phyloP scores from a whole-genome alignment of 2,888 invertebrate genomes.

The Camponotus fellah region DNA sequence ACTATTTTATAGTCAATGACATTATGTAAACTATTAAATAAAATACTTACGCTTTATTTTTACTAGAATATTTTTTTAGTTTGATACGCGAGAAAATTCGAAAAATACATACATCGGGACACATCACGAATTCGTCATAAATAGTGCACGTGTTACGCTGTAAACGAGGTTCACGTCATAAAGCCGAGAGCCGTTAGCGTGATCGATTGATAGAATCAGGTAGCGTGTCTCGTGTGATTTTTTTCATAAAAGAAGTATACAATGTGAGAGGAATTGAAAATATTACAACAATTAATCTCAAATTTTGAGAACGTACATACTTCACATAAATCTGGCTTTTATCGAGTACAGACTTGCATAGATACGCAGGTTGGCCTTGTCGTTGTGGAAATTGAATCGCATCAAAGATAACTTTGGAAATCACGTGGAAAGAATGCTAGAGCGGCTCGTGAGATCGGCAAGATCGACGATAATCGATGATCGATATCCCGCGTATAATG shows the following conservation, averaged over 20 bases:
- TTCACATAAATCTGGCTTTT: background rate
- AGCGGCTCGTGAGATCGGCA: slow-evolving; percentile 7
- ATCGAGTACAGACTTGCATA: background rate
- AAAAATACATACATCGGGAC: background rate
- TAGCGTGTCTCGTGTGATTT: background rate
- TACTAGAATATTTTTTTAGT: background rate
- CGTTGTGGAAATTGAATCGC: slow-evolving; percentile 24
- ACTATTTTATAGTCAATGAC: background rate
- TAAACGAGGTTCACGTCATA: slow-evolving; percentile 35
- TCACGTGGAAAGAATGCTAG: slow-evolving; percentile 28
- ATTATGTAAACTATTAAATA: background rate
- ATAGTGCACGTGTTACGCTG: slow-evolving; percentile 44
- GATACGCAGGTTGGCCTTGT: background rate
- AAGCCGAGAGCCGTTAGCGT: slow-evolving; percentile 52
- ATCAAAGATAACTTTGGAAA: slow-evolving; percentile 45
- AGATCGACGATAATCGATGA: slow-evolving; percentile 37
- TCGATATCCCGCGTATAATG: slow-evolving; percentile 32
- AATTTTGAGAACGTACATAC: background rate
- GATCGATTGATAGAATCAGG: slow-evolving; percentile 59
- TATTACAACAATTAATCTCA: slow-evolving; percentile 62
- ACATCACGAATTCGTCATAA: slow-evolving; percentile 10
- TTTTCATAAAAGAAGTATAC: slow-evolving; percentile 9
- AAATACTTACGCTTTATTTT: background rate
- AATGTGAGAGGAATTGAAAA: slow-evolving; percentile 60
- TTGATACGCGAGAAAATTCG: background rate